These are phyloP conservation scores for Sphaerodactylus townsendi DNA, from an alignment of 2,113 vertebrate genomes.

Conservation along the genomic window DNA sequence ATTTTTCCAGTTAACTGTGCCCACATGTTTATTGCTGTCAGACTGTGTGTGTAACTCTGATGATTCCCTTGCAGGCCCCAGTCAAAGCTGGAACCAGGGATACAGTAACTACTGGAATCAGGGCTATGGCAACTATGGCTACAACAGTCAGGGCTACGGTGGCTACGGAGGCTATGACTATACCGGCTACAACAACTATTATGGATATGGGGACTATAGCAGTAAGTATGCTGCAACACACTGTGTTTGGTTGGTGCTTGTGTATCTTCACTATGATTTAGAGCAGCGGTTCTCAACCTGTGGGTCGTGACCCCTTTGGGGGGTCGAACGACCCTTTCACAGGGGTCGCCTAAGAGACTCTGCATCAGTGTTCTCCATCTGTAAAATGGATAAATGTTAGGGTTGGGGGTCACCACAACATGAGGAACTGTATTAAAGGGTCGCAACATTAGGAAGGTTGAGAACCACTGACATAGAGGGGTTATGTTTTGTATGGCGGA, in stretches of 20 bases:
- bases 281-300: too few species aligned
- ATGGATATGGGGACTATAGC: conserved; percentile 97
- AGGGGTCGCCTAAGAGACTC: too few species aligned
- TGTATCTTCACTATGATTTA: background rate
- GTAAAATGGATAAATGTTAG: too few species aligned
- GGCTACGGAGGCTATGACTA: conserved; percentile 97
- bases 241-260: background rate
- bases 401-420: too few species aligned
- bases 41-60: background rate
- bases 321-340: too few species aligned
- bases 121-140: conserved; percentile 97
- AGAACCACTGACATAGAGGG: too few species aligned
- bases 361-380: too few species aligned
- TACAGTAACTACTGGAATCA: conserved; percentile 98
- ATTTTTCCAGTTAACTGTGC: background rate
- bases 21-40: background rate
- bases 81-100: conserved; percentile 97
- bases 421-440: too few species aligned
- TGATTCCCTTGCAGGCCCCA: conserved; percentile 83
- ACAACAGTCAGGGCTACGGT: conserved; percentile 96
- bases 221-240: conserved; percentile 79
- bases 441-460: too few species aligned
- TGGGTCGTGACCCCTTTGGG: too few species aligned
- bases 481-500: background rate
- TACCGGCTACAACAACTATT: conserved; percentile 98